Conservation (phyloP, 2,888 invertebrate species). For the Athalia rosae region DNA sequence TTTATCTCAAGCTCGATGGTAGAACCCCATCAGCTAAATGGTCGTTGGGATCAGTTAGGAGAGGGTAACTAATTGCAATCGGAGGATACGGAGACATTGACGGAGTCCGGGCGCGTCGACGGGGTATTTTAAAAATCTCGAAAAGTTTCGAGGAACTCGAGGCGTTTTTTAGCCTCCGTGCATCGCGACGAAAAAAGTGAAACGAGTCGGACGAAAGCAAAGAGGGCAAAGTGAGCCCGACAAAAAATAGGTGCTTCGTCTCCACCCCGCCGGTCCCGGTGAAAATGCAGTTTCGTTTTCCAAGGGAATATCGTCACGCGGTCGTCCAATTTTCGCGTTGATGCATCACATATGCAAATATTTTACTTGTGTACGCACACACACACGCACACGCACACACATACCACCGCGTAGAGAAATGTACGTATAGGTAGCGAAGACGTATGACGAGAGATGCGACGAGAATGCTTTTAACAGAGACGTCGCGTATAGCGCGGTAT, state of each 20-base stretch:
- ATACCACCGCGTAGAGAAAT: not conserved
- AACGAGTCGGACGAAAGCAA: too few species aligned
- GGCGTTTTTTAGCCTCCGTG: conserved; percentile 12
- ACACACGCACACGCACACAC: not conserved
- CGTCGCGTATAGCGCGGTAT: too few species aligned
- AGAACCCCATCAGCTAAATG: too few species aligned
- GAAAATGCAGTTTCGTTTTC: conserved; percentile 11
- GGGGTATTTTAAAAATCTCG: conserved; percentile 7
- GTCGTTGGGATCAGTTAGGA: too few species aligned
- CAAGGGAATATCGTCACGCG: conserved; percentile 16
- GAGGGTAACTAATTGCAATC: too few species aligned
- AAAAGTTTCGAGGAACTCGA: not conserved
- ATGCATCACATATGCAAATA: conserved; percentile 32
- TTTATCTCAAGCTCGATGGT: too few species aligned
- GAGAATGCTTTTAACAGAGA: too few species aligned
- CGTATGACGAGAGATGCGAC: too few species aligned
- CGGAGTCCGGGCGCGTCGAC: not conserved
- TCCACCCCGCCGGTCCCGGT: conserved; percentile 3
- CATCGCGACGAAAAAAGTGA: too few species aligned
- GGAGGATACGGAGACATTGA: too few species aligned
- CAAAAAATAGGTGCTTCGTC: not conserved
- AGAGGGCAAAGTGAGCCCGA: too few species aligned
- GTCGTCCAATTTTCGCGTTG: conserved; percentile 34
- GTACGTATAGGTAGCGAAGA: not conserved
- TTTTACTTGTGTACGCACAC: conserved; percentile 1